Conservation (phyloP, 2,797 vertebrate genomes). For the Zalophus californianus region DNA sequence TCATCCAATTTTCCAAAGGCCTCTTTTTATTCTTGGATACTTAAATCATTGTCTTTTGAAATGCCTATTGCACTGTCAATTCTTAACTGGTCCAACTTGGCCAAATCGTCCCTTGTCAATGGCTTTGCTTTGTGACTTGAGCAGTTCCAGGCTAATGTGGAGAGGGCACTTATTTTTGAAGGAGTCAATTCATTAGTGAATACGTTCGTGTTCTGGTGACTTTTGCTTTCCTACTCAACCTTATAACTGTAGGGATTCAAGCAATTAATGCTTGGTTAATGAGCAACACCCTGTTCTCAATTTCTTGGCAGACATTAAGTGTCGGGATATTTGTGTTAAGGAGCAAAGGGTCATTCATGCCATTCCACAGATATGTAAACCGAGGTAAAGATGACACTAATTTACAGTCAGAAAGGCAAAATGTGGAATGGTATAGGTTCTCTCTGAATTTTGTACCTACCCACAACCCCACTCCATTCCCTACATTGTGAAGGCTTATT, state of each 20-base stretch:
- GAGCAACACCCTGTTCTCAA: not conserved
- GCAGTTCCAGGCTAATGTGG: not conserved
- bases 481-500: not conserved
- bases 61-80: not conserved
- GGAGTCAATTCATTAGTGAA: conserved; percentile 30
- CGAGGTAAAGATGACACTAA: not conserved
- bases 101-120: conserved; percentile 16
- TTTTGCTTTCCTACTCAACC: conserved; percentile 38
- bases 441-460: not conserved
- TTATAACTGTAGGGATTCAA: conserved; percentile 2
- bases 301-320: not conserved
- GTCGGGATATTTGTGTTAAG: not conserved
- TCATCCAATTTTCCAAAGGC: not conserved
- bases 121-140: not conserved
- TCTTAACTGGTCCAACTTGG: conserved; percentile 13
- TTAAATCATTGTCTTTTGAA: conserved; percentile 30
- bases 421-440: not conserved
- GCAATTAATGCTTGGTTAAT: conserved; percentile 50
- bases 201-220: conserved; percentile 13
- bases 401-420: conserved; percentile 28
- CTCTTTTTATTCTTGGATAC: conserved; percentile 21
- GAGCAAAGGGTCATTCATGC: conserved; percentile 12
- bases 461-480: not conserved
- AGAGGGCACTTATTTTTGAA: conserved; percentile 6
- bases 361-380: not conserved